Evolutionary conservation across 2,113 vertebrate species (phyloP).

Genomic region (Athene cunicularia): DNA sequence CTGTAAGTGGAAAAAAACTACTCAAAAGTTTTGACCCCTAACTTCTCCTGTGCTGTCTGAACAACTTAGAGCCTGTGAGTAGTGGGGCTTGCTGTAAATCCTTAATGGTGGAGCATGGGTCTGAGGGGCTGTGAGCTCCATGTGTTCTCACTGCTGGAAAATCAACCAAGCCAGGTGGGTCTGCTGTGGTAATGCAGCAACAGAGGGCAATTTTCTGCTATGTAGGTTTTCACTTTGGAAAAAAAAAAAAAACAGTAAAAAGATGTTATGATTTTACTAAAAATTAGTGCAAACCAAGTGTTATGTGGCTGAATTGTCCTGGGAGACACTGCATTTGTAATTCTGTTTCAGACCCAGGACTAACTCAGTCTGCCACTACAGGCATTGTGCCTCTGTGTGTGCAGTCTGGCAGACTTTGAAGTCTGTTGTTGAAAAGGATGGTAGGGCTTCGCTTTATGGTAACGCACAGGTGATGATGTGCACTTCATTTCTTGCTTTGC

Average conservation of each 20-base stretch:
- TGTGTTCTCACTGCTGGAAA: not conserved
- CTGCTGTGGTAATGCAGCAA: not conserved
- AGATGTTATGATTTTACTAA: not conserved
- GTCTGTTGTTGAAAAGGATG: not conserved
- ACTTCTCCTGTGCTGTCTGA: not conserved
- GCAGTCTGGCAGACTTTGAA: rapidly evolving
- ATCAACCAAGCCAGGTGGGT: not conserved
- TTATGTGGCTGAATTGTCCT: not conserved
- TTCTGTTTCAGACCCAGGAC: not conserved
- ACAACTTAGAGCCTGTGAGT: not conserved
- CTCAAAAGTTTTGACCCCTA: not conserved
- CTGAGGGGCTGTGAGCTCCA: not conserved
- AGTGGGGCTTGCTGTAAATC: not conserved
- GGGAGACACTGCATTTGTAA: not conserved
- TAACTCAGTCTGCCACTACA: not conserved
- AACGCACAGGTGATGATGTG: not conserved
- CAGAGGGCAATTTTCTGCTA: not conserved
- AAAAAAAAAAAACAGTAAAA: not conserved
- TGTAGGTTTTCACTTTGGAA: not conserved
- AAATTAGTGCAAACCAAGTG: not conserved
- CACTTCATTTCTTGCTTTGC: not conserved
- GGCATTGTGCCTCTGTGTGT: not conserved
- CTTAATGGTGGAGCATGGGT: rapidly evolving
- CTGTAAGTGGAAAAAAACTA: not conserved
- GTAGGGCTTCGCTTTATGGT: not conserved